Conservation (phyloP, 2,888 invertebrate genomes). For the Tenthredo livida region DNA sequence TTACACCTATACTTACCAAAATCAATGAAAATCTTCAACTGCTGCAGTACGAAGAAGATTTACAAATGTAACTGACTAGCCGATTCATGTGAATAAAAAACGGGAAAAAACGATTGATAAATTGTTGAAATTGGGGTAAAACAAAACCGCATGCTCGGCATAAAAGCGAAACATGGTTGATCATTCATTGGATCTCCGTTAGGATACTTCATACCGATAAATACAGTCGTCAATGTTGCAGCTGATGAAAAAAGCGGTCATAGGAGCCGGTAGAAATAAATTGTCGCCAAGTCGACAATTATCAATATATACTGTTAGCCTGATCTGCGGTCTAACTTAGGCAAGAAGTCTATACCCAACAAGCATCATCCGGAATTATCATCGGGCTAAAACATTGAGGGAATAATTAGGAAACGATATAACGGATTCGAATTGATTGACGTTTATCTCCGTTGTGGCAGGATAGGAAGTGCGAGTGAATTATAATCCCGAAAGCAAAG, state of each 20-base stretch:
- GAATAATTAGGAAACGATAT: neutral
- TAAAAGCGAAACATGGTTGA: too few species aligned
- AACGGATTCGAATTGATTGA: neutral
- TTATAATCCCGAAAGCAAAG: neutral
- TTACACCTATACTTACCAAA: neutral
- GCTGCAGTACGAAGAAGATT: neutral
- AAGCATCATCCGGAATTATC: neutral
- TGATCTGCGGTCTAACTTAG: neutral
- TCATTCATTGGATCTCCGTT: neutral
- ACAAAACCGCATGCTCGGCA: too few species aligned
- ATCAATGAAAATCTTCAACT: neutral
- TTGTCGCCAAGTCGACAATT: constrained; percentile 16
- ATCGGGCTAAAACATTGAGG: neutral
- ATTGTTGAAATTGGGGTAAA: neutral
- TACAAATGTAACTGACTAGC: neutral
- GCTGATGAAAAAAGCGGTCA: neutral
- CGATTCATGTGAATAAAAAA: neutral
- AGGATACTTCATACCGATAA: neutral
- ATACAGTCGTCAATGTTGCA: neutral
- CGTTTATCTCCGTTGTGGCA: neutral
- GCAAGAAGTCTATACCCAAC: neutral
- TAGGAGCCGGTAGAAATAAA: neutral
- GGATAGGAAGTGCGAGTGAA: neutral
- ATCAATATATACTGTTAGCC: constrained; percentile 24
- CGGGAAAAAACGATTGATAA: neutral